Evolutionary conservation across 2,888 invertebrate genomes (phyloP), one percentile per base, ranked within the genome.

Genomic region (Orchesella flavescens): DNA sequence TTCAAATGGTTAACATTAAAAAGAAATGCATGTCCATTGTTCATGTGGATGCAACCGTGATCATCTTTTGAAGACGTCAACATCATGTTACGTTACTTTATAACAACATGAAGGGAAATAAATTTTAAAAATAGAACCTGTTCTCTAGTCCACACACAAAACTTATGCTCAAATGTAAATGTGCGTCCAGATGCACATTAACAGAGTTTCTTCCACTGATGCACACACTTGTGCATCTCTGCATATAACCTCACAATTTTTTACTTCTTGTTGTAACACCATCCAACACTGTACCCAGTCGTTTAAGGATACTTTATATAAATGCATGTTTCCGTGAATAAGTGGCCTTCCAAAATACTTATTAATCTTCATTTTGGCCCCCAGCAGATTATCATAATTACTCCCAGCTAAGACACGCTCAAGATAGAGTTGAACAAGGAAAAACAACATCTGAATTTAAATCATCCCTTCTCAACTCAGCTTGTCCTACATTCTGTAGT

Each of bases 351-450:
- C 71, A 34, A 66, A 65, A 77, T 63, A 61, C 63, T 49, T 73
- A 84, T 79, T 84, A 84, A 84, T 75, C 84, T 84, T 79, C 75
- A 84, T 84, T 69, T 83, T 85, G 81, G 85, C 85, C 85, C 84
- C 85, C 85, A 85, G 85, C 85, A 78, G 85, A 85, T 84, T 85
- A 85, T 80, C 81, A 83, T 85, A 85, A 85, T 85, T 85, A 85
- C 85, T 81, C 77, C 76, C 81, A 78, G 83, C 76, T 24, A 83
- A 53, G 83, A 59, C 71, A 53, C 49, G 71, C 71, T 55, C 59
- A 59, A 21, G 61, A 78, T 59, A 44, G 69, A 69, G 68, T 17
- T 21, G 55, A 69, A 21, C 10, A 44, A 24, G 44, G 57, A 24
- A 21, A 43, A 34, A 66, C 44, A 75, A 43, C 63, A 65, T 65